Evolutionary conservation across 2,113 vertebrate species (phyloP), one percentile per base, ranked within the genome.

Genomic region (Stigmatopora argus): DNA sequence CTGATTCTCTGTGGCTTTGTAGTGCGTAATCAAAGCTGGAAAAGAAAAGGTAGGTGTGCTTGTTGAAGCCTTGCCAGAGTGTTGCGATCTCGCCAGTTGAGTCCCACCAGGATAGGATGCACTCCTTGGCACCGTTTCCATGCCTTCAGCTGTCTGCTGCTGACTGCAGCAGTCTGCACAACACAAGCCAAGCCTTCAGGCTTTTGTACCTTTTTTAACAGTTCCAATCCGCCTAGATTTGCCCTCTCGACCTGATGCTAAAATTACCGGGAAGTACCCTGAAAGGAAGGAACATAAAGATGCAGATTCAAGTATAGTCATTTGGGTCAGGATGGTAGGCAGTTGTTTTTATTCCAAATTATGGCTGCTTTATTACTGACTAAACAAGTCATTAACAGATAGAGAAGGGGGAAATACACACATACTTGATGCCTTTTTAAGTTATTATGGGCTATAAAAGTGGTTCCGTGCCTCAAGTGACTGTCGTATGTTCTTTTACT

Each of bases 141-240:
- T 70, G 53, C 67, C 71, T 71, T 80, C 23, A 67, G 72, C 72
- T 73, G 80, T 79, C 78, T 68, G 38, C 51, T 18, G 66, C 64
- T 19, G 55, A 64, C 60, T 65, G 67, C 58, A 69, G 75, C 17
- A 62, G 67, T 72, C 72, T 38, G 57, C 73, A 52, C 12, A 67
- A 56, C 64, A 64, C 1, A 51, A 72, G 75, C 67, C 75, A 76
- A 55, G 38, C 66, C 65, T 65, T 70, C 66, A 45, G 64, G 66
- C 34, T 64, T 48, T 62, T 17, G 53, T 68, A 46, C 58, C 12
- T 38, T 31, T 31, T 31, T 41, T 31, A 52, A 68, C 44, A 10
- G 53, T 63, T 71, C 63, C 56, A 57, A 26, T 48, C 45, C 52
- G 31, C 46, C 48, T 66, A 59, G 26, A 53, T 72, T 70, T 62